Evolutionary conservation across 2,888 invertebrate species (phyloP), one percentile per base, ranked within the genome.

Genomic region (Scaptodrosophila latifasciaeformis): DNA sequence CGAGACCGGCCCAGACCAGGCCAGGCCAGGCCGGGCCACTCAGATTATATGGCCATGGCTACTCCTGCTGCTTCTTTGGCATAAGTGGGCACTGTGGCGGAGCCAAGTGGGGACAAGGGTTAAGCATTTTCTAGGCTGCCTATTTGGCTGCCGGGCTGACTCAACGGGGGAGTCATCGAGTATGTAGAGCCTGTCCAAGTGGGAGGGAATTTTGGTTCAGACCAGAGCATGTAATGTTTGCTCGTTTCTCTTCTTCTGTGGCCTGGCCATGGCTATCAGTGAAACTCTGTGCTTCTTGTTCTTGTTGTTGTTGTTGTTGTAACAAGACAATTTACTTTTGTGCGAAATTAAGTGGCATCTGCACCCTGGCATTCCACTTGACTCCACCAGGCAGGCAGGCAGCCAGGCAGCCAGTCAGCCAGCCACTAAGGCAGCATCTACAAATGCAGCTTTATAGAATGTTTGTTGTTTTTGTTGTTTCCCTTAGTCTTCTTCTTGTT

Each of bases 241-340:
- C 62, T 70, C 67, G 72, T 70, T 78, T 71, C 70, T 75, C 65
- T 71, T 70, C n/a, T n/a, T n/a, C n/a, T n/a, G 72, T 64, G 71
- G 50, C 59, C 60, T 65, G 66, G 66, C 30, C 18, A 17, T 67
- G 59, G 69, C 66, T 60, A 47, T 34, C 46, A n/a, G n/a, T n/a
- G n/a, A 31, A 45, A 46, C 53, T 49, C 44, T 21, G n/a, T n/a
- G n/a, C n/a, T 44, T 64, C 54, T 42, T 63, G 51, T 12, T 54
- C 59, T 19, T 58, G 56, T 46, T 66, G 67, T 64, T 65, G 66
- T 49, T 58, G 64, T 65, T 76, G 69, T 66, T 59, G 66, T 70
- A 82, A 82, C 81, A 83, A 84, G 82, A 83, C 82, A 83, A 83
- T 83, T 83, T 82, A 83, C 83, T 83, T 83, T 83, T 80, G 83